Evolutionary conservation across 2,797 vertebrate species (phyloP).

Genomic region (Leptodactylus fallax): DNA sequence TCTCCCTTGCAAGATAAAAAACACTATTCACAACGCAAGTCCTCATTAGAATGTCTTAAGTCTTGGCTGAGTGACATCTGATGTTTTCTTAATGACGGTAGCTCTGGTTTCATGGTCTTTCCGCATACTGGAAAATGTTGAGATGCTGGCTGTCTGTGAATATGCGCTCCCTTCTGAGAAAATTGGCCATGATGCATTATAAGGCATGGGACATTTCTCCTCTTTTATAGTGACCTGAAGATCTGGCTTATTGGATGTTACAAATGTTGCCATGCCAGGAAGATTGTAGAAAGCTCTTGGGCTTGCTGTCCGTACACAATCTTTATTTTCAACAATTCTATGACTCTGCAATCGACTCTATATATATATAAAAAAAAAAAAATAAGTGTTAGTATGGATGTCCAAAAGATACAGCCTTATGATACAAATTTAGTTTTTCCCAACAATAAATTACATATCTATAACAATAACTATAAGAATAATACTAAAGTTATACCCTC

Average conservation of each 20-base stretch:
- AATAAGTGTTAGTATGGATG: not conserved
- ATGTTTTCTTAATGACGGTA: conserved; percentile 97
- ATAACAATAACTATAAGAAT: not conserved
- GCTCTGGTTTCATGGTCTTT: conserved; percentile 86
- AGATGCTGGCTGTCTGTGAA: conserved; percentile 67
- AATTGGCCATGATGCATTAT: conserved; percentile 82
- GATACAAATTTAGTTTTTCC: too few species aligned
- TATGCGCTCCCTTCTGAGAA: conserved; percentile 74
- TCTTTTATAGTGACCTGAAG: conserved; percentile 90
- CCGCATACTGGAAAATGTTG: conserved; percentile 71
- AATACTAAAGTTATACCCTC: not conserved
- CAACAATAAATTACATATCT: not conserved
- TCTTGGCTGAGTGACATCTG: conserved; percentile 87
- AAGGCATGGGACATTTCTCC: conserved; percentile 86
- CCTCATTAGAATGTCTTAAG: conserved; percentile 85
- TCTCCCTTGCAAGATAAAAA: conserved; percentile 68
- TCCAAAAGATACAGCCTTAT: not conserved
- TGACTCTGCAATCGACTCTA: conserved; percentile 72
- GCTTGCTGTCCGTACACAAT: conserved; percentile 78
- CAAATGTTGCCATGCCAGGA: conserved; percentile 91
- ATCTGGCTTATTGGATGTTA: conserved; percentile 86
- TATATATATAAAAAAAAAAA: not conserved
- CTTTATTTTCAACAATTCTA: conserved; percentile 79
- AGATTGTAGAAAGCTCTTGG: conserved; percentile 81
- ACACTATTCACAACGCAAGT: conserved; percentile 51